These are phyloP conservation scores for Diaperis boleti DNA, from an alignment of 2,888 invertebrate genomes.

Conservation along the genomic window DNA sequence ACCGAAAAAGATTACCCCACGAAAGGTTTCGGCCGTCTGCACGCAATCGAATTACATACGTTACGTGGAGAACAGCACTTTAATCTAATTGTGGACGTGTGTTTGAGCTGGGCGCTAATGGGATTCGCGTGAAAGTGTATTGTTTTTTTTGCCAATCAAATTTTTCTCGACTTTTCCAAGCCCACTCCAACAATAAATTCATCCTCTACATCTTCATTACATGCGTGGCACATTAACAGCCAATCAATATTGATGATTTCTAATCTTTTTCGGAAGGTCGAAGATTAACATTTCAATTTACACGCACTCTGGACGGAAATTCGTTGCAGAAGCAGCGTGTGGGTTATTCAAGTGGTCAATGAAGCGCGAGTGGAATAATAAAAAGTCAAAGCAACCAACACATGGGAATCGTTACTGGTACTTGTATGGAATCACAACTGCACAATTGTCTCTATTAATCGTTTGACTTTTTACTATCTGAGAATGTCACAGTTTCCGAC, in stretches of 20 bases:
- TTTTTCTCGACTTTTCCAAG: background rate
- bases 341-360: constrained; percentile 48
- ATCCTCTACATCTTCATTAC: too few relatives aligned
- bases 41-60: background rate
- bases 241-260: background rate
- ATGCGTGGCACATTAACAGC: background rate
- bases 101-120: background rate
- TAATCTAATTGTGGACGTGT: too few relatives aligned
- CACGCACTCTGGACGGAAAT: background rate
- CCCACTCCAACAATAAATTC: background rate
- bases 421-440: constrained; percentile 43
- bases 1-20: constrained; percentile 6
- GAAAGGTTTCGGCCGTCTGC: background rate
- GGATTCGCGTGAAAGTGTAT: too few relatives aligned
- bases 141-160: background rate
- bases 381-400: constrained; percentile 45
- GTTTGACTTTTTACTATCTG: constrained; percentile 32
- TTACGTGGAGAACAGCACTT: too few relatives aligned
- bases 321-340: constrained; percentile 18
- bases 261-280: constrained; percentile 20
- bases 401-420: constrained; percentile 46
- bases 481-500: constrained; percentile 46
- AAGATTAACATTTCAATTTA: constrained; percentile 5
- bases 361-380: constrained; percentile 47
- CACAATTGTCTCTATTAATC: background rate